These are phyloP conservation scores for Ptilodon capucinus DNA, from an alignment of 2,888 invertebrate species.

Conservation along the genomic window DNA sequence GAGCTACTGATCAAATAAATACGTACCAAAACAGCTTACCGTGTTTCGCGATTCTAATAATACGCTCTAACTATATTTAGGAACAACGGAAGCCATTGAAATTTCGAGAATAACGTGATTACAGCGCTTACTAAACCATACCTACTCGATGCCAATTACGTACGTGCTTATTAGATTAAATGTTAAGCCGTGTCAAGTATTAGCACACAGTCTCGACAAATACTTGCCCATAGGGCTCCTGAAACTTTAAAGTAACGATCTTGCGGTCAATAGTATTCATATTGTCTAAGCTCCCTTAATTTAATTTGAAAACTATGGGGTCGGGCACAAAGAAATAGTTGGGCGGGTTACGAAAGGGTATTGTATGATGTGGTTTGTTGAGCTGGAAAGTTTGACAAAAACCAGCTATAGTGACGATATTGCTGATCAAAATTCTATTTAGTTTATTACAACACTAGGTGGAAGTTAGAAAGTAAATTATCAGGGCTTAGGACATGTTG, in stretches of 20 bases:
- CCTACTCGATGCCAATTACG: slow-evolving; percentile 33
- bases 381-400: slow-evolving; percentile 25
- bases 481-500: too few species aligned
- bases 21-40: slow-evolving; percentile 21
- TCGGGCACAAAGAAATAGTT: slow-evolving; percentile 70
- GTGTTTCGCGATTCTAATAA: slow-evolving; percentile 31
- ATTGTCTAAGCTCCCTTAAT: slow-evolving; percentile 48
- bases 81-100: slow-evolving; percentile 55
- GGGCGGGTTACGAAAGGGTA: slow-evolving; percentile 35
- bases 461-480: too few species aligned
- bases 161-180: slow-evolving; percentile 51
- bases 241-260: slow-evolving; percentile 29
- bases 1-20: slow-evolving; percentile 30
- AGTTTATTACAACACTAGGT: too few species aligned
- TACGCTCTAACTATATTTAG: slow-evolving; percentile 37
- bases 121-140: slow-evolving; percentile 35
- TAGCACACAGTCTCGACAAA: slow-evolving; percentile 14
- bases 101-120: slow-evolving; percentile 58
- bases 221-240: slow-evolving; percentile 21
- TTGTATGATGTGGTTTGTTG: slow-evolving; percentile 18
- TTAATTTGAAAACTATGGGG: slow-evolving; percentile 72
- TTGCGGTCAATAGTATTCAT: slow-evolving; percentile 36
- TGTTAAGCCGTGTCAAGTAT: slow-evolving; percentile 10
- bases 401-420: slow-evolving; percentile 21
- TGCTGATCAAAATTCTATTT: too few species aligned